Base-by-base conservation (phyloP, 2,888 invertebrate genomes). In the Diaphora mendica region DNA sequence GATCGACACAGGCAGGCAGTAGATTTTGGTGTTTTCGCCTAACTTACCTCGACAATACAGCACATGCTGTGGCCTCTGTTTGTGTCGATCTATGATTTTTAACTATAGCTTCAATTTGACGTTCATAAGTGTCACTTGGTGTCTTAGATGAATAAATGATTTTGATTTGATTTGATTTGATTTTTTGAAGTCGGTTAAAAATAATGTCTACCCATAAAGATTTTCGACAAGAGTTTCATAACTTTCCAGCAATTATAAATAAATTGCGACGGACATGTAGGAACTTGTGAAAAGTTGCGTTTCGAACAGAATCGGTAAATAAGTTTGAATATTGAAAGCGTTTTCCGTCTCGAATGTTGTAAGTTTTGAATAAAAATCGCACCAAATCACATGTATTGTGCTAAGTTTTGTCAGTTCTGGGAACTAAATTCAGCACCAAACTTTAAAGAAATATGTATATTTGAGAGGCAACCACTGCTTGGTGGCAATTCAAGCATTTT, bases 301-400 rank as follows among this genome's bases (percentile, higher is more conserved):
- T 20, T 26, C 42, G 70, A 70, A 71, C 64, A 42, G 48, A 33
- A 74, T 74, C 64, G 55, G 68, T 64, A 71, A 74, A 70, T 70
- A 74, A 71, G 71, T 75, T 75, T 68, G 64, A 71, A 75, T 71
- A 71, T 75, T 71, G 65, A 33, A 68, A 71, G 64, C 64, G 39
- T 42, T 75, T 71, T 65, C 64, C 44, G 35, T 26, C 30, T 64
- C 71, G 39, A 67, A 55, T 55, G 64, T 59, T 59, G 55, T 59
- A 70, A 75, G 71, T 75, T 71, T 71, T 75, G 71, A 65, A 71
- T 75, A 71, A 65, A 71, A 75, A 68, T 68, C 68, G 23, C 64
- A 64, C 65, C 69, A 62, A 75, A 75, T 71, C 69, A 72, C 66
- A 69, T 69, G 65, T 66, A 72, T 75, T 75, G 75, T 75, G 20